Evolutionary conservation across 2,888 invertebrate species (phyloP).

Genomic region (Apoda limacodes): DNA sequence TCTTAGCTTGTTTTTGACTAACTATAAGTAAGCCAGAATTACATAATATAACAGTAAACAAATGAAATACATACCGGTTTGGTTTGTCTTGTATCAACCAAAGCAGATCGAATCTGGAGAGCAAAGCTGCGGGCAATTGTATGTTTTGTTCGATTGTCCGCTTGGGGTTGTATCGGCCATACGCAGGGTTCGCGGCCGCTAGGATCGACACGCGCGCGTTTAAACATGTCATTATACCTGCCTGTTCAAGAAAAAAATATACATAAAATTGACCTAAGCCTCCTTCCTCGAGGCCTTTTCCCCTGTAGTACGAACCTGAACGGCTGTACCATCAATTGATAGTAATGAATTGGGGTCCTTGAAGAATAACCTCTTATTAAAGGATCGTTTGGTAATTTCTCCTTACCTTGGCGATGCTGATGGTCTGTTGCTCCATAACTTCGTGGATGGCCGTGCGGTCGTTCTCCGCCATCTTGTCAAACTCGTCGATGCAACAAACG

Average conservation of each 20-base stretch:
- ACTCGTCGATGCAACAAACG: conserved; percentile 99
- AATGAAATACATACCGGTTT: conserved; percentile 53
- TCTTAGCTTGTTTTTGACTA: neutral
- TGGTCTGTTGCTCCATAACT: conserved; percentile 99
- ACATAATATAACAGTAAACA: neutral
- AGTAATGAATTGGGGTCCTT: no score
- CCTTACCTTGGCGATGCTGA: conserved; percentile 95
- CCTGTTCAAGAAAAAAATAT: conserved; percentile 57
- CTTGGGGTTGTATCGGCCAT: conserved; percentile 97
- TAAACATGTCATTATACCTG: conserved; percentile 97
- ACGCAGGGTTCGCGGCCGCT: conserved; percentile 99
- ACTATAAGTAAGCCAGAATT: neutral
- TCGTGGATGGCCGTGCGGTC: conserved; percentile 98
- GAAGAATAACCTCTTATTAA: no score
- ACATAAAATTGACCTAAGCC: no score
- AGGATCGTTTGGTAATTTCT: neutral
- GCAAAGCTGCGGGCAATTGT: conserved; percentile 95
- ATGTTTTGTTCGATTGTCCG: conserved; percentile 97
- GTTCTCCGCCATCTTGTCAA: conserved; percentile 98
- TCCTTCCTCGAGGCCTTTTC: no score
- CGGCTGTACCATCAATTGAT: no score
- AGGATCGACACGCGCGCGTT: conserved; percentile 98
- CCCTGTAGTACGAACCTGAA: no score
- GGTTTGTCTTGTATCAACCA: conserved; percentile 93
- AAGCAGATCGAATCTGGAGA: conserved; percentile 95